Conservation (phyloP, 2,797 vertebrate species). For the Schizothorax lantsangensis region DNA sequence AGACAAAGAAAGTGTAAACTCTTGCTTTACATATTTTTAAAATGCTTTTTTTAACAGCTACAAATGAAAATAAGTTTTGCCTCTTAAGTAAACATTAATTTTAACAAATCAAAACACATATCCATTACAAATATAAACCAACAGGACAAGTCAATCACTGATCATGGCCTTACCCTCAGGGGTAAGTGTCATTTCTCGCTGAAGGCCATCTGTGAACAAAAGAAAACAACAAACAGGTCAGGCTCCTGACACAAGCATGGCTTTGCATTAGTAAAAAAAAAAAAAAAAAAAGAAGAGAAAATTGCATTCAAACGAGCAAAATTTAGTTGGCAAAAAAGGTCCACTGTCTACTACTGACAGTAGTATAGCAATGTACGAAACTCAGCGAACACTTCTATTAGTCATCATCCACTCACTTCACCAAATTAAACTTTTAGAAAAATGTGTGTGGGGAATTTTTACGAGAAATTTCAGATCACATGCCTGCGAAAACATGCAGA, state of each 20-base stretch:
- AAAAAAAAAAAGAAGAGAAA: not conserved
- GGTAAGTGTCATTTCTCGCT: not conserved
- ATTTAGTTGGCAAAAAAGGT: not conserved
- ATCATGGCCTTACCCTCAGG: constrained; percentile 1
- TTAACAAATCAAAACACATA: not conserved
- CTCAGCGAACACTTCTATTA: no score
- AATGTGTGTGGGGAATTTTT: not conserved
- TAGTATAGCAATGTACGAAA: not conserved
- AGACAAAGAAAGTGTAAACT: not conserved
- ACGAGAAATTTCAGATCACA: no score
- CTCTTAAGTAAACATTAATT: not conserved
- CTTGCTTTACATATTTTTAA: not conserved
- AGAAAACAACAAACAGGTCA: not conserved
- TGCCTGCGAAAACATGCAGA: no score
- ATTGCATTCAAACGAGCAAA: no score
- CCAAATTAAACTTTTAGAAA: accelerated
- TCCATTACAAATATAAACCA: not conserved
- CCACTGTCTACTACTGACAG: not conserved
- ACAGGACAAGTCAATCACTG: not conserved
- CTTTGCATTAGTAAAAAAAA: not conserved
- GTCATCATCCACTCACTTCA: no score
- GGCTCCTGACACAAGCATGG: not conserved
- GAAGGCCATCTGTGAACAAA: not conserved
- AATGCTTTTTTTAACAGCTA: not conserved
- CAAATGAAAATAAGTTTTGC: not conserved